Evolutionary conservation across 2,797 vertebrate species (phyloP), one percentile per base, ranked within the genome.

Genomic region (Halcyon badia): DNA sequence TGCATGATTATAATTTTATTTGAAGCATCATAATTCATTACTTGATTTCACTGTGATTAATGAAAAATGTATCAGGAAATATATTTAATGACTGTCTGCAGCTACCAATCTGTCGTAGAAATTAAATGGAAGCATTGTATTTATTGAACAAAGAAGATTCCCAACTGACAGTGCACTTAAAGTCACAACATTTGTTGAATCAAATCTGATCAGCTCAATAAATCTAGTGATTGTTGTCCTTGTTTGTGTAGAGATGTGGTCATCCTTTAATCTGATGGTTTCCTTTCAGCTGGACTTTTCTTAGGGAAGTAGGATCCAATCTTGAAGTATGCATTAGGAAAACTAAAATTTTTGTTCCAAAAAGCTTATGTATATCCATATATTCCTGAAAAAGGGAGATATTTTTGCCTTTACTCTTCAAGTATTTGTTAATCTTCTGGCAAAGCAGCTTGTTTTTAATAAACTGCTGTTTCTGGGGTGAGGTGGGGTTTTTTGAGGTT

Each of bases 71-170:
- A 81, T 91, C 77, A 95, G 24, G 3, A 52, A 94, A 96, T 96
- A 94, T 64, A 96, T 95, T 96, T 97, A 94, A 96, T 94, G 94
- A 89, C 90, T 80, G 70, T 95, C 95, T 96, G 85, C 65, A 95
- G 73, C 90, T 96, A 85, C 82, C 35, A 83, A 17, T 68, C n/a
- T 94, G 42, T 87, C 39, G 90, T 83, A 80, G 49, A 94, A 95
- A 81, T 92, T 71, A 70, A 73, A 51, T 2, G 1, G 65, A 81
- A 94, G 86, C 96, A 93, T 79, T 91, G 33, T 82, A 39, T 91
- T 94, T 97, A 91, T 93, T 96, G 96, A 97, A 94, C 70, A 69
- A 87, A 94, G 83, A 91, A 93, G 48, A 95, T 96, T 93, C 69
- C 48, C 88, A 90, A 30, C 52, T 93, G 84, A 94, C 65, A 76